Evolutionary conservation across 2,888 invertebrate genomes (phyloP).

Genomic region (Nemotelus pantherinus): DNA sequence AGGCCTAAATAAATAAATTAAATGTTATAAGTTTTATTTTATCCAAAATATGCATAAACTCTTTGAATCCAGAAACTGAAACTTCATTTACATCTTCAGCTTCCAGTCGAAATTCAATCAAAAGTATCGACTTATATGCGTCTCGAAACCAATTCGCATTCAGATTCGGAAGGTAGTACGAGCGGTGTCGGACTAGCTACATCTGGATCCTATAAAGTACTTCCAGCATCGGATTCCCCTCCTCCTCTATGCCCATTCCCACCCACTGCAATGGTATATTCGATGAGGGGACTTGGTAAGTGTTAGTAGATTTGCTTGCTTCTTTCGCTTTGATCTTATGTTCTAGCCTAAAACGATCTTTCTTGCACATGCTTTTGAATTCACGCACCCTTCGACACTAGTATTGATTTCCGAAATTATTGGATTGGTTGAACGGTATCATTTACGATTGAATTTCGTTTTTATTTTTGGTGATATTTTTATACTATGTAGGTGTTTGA

Average conservation of each 20-base stretch:
- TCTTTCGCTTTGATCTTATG: constrained; percentile 52
- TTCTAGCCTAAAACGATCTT: constrained; percentile 26
- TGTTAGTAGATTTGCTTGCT: constrained; percentile 63
- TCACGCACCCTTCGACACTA: background rate
- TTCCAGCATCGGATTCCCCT: constrained; percentile 65
- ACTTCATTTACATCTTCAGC: constrained; percentile 68
- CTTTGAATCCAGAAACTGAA: background rate
- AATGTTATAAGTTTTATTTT: background rate
- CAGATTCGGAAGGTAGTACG: constrained; percentile 64
- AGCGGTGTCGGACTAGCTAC: constrained; percentile 63
- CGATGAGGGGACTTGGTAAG: constrained; percentile 67
- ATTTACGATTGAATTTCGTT: background rate
- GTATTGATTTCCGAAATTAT: background rate
- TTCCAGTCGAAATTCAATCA: constrained; percentile 90
- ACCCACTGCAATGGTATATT: constrained; percentile 85
- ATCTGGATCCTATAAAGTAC: constrained; percentile 64
- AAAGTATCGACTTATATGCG: constrained; percentile 80
- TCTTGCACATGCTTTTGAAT: constrained; percentile 11
- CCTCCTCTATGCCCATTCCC: constrained; percentile 72
- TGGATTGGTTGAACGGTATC: background rate
- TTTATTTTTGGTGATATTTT: too few species aligned
- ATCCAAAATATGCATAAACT: too few species aligned
- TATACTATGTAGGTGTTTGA: too few species aligned
- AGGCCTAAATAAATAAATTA: too few species aligned
- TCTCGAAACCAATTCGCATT: constrained; percentile 64